Evolutionary conservation across 2,113 vertebrate genomes (phyloP).

Genomic region (Ptilorrhoa leucosticta): DNA sequence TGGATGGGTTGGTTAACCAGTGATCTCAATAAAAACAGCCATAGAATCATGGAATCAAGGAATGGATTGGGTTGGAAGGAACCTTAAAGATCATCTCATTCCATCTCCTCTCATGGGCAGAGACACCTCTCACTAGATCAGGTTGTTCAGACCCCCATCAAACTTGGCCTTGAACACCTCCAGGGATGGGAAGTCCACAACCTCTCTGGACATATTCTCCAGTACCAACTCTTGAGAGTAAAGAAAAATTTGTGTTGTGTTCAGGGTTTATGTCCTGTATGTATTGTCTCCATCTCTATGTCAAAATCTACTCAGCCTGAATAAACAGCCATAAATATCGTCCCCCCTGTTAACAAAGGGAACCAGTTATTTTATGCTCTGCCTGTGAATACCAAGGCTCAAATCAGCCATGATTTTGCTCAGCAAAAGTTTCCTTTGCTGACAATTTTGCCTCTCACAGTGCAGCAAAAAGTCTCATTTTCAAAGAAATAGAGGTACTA

Average conservation of each 20-base stretch:
- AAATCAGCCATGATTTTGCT: background rate
- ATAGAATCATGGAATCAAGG: background rate
- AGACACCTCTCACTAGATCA: background rate
- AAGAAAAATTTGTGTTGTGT: background rate
- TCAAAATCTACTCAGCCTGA: background rate
- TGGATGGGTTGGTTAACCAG: background rate
- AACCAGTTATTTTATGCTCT: background rate
- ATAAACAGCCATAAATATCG: background rate
- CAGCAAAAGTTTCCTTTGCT: background rate
- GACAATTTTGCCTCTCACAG: background rate
- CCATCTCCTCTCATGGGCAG: background rate
- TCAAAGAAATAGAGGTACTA: background rate
- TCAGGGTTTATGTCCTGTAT: background rate
- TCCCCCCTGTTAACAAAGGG: background rate
- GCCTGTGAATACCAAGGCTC: background rate
- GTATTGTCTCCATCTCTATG: background rate
- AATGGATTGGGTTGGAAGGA: background rate
- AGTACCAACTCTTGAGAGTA: background rate
- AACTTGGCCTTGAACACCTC: no score
- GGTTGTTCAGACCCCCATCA: rapidly evolving
- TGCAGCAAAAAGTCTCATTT: background rate
- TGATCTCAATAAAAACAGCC: background rate
- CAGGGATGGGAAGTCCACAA: background rate
- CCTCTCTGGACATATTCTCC: background rate
- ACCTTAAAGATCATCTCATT: background rate